These are phyloP conservation scores for Lordiphosa fenestrarum DNA, from an alignment of 2,888 invertebrate genomes.

Conservation along the genomic window DNA sequence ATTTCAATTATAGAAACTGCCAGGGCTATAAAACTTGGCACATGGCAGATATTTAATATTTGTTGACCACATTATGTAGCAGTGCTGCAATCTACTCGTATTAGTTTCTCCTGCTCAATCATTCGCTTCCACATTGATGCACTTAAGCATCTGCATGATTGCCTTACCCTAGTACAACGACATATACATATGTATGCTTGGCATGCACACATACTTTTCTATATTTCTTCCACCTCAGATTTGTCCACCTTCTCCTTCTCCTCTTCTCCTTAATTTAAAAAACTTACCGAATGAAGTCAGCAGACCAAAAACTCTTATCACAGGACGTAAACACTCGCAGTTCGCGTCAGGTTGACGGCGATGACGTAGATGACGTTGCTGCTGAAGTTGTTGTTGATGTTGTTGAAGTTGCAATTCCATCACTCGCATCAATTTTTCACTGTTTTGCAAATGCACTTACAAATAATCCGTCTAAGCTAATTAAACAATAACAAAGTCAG, in stretches of 20 bases:
- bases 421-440: conserved; percentile 1
- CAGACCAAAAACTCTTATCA: conserved; percentile 79
- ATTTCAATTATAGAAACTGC: too few relatives aligned
- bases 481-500: conserved; percentile 34
- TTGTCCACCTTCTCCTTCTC: conserved; percentile 5
- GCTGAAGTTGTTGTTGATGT: conserved; percentile 48
- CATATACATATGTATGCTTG: too few relatives aligned
- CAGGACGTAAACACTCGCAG: conserved; percentile 78
- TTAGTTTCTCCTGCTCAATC: too few relatives aligned
- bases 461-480: conserved; percentile 34
- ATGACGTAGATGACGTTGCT: conserved; percentile 35
- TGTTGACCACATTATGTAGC: not conserved
- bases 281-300: conserved; percentile 79
- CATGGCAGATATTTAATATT: too few relatives aligned
- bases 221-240: conserved; percentile 39
- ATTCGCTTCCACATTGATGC: too few relatives aligned
- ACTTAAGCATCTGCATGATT: too few relatives aligned
- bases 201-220: conserved; percentile 10
- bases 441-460: conserved; percentile 7
- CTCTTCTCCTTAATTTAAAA: conserved; percentile 26
- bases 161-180: too few relatives aligned
- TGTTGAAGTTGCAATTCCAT: conserved; percentile 59
- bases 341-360: conserved; percentile 78
- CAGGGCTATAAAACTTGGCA: too few relatives aligned
- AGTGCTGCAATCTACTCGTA: not conserved